Evolutionary conservation across 2,113 vertebrate species (phyloP).

Genomic region (Gymnocephalus cernua): DNA sequence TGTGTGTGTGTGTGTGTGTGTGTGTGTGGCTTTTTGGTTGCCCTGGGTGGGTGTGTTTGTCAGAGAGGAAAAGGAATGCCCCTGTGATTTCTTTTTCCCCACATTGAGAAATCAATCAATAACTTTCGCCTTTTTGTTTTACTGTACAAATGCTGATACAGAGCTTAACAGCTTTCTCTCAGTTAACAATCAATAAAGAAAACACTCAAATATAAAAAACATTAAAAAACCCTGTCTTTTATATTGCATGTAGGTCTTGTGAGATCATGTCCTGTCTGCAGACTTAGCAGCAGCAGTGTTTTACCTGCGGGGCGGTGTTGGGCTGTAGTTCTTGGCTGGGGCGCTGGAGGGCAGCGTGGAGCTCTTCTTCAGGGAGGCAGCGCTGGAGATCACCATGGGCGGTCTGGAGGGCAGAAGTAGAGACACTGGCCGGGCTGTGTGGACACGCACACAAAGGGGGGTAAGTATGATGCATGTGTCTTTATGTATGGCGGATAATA

Average conservation of each 20-base stretch:
- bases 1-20: neutral
- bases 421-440: conserved; percentile 74
- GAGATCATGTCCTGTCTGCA: neutral
- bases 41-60: neutral
- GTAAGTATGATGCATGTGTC: neutral
- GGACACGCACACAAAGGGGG: neutral
- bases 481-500: neutral
- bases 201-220: neutral
- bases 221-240: neutral
- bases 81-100: neutral
- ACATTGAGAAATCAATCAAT: neutral
- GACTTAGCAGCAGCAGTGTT: neutral
- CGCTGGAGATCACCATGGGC: conserved; percentile 37
- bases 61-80: neutral
- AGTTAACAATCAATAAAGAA: neutral
- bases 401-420: conserved; percentile 74
- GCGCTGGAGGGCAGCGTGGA: conserved; percentile 78
- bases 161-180: neutral
- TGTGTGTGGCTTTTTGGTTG: neutral
- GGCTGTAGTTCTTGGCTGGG: conserved; percentile 78
- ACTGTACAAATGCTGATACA: neutral
- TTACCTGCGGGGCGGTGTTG: conserved; percentile 70
- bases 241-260: neutral
- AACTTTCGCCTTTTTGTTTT: neutral
- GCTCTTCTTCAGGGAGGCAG: conserved; percentile 78